Conservation (phyloP, 2,113 vertebrate genomes). For the Salvelinus alpinus region DNA sequence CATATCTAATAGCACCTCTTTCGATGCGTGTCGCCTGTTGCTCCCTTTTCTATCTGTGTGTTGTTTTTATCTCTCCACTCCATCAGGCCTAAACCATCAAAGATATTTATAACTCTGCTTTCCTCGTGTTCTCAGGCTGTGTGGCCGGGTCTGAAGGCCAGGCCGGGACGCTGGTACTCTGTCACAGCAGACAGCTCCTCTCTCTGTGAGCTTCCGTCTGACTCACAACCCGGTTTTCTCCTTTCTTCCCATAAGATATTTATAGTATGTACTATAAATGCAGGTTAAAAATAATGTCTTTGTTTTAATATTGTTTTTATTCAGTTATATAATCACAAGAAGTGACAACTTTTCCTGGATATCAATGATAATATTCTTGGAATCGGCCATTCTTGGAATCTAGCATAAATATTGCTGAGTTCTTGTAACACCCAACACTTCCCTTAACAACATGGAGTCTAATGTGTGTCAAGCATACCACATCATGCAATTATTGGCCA, state of each 20-base stretch:
- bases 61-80: conserved; percentile 33
- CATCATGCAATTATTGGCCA: background rate
- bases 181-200: conserved; percentile 49
- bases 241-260: conserved; percentile 33
- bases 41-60: conserved; percentile 18
- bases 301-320: conserved; percentile 16
- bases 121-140: conserved; percentile 58
- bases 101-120: conserved; percentile 53
- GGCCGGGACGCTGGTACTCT: conserved; percentile 47
- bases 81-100: conserved; percentile 26
- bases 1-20: no score
- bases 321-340: conserved; percentile 2
- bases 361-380: background rate
- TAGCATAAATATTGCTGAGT: no score
- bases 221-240: conserved; percentile 9
- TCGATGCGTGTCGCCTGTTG: background rate
- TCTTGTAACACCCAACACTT: no score
- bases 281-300: conserved; percentile 24
- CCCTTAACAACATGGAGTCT: no score
- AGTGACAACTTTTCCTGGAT: background rate
- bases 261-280: conserved; percentile 9
- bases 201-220: conserved; percentile 13
- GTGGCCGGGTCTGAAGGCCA: conserved; percentile 29
- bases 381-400: background rate
- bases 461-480: no score